Conservation (phyloP, 2,113 vertebrate genomes). For the Leptocoma aspasia region DNA sequence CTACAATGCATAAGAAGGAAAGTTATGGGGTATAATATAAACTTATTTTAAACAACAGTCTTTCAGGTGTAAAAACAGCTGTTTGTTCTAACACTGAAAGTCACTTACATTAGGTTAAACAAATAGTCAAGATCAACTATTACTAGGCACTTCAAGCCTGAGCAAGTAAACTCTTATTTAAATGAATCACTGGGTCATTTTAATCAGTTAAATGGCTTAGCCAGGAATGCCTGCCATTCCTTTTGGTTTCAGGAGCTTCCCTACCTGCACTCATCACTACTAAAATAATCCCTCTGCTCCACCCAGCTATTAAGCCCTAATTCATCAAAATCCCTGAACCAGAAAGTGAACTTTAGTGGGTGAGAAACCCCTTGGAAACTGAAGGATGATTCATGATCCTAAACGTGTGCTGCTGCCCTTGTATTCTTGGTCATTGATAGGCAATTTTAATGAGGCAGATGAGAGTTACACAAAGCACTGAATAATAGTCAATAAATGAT, state of each 20-base stretch:
- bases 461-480: constrained; percentile 48
- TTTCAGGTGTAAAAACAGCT: neutral
- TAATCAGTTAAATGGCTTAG: constrained; percentile 72
- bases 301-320: neutral
- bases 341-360: neutral
- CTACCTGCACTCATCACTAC: constrained; percentile 57
- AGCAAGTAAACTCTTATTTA: constrained; percentile 60
- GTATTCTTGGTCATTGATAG: constrained; percentile 36
- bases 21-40: neutral
- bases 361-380: constrained; percentile 7
- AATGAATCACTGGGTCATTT: constrained; percentile 75
- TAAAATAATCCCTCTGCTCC: constrained; percentile 59
- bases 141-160: constrained; percentile 48
- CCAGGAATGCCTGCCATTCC: constrained; percentile 44
- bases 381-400: neutral
- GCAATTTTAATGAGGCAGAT: constrained; percentile 67
- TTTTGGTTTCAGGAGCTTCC: constrained; percentile 42
- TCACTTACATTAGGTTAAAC: constrained; percentile 51
- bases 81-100: neutral
- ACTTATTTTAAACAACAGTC: neutral
- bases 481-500: constrained; percentile 18
- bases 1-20: neutral
- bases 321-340: neutral
- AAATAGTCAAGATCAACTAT: constrained; percentile 47
- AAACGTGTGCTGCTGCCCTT: neutral